These are phyloP conservation scores for Sprattus sprattus DNA, from an alignment of 2,113 vertebrate species.

Conservation along the genomic window DNA sequence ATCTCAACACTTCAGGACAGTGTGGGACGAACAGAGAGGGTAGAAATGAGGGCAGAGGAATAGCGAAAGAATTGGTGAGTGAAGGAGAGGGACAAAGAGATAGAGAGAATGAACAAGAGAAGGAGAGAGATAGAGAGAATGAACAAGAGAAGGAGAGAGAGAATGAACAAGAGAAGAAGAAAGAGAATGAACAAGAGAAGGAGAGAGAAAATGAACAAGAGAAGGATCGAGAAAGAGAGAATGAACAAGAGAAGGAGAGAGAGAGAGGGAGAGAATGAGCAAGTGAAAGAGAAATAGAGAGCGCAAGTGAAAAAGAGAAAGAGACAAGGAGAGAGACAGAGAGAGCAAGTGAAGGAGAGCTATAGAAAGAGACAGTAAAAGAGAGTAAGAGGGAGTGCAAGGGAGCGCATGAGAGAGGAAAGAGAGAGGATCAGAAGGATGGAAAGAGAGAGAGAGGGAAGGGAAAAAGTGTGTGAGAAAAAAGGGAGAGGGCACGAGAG, in stretches of 20 bases:
- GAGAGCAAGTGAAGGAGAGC: background rate
- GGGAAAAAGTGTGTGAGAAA: constrained; percentile 29
- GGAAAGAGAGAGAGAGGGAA: constrained; percentile 31
- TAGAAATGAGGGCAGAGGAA: background rate
- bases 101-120: background rate
- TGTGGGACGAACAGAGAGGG: background rate
- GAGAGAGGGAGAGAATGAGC: too few relatives aligned
- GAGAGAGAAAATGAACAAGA: background rate
- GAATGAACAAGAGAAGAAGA: background rate
- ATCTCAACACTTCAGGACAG: background rate
- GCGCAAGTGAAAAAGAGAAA: too few relatives aligned
- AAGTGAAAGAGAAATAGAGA: too few relatives aligned
- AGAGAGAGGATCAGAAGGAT: background rate
- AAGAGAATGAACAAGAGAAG: background rate
- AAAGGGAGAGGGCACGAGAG: constrained; percentile 40
- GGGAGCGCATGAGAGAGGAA: background rate
- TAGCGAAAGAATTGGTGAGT: background rate
- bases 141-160: background rate
- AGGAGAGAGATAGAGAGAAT: background rate
- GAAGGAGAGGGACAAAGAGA: background rate
- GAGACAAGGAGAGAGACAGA: background rate
- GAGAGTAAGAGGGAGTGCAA: background rate
- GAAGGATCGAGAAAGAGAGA: background rate
- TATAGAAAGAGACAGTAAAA: background rate
- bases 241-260: too few relatives aligned